Evolutionary conservation across 2,888 invertebrate species (phyloP), one percentile per base, ranked within the genome.

Genomic region (Phaedon cochleariae): DNA sequence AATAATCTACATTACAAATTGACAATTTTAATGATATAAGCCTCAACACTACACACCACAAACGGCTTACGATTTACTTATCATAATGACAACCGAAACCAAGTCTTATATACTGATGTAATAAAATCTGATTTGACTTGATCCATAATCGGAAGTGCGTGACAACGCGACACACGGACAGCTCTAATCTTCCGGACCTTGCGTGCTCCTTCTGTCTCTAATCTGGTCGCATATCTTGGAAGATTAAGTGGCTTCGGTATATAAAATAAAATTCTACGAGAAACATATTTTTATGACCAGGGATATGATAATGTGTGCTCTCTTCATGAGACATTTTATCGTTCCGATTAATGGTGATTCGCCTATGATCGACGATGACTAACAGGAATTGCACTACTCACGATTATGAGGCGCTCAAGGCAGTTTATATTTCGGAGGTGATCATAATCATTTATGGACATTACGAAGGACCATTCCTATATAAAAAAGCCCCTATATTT

Each of bases 101-200:
- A 18, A 45, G 45, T 45, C 45, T 46, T 45, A 57, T 26, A 3
- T 5, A 9, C 20, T 17, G 12, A 10, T 17, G 57, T 15, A 10
- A 22, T 22, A 26, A 57, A 57, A 45, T 41, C 12, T 21, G 21
- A 49, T 21, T 48, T 45, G 57, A 1, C 17, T n/a, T 57, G n/a
- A 45, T 45, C 9, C 12, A 9, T 17, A 45, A 57, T 37, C 57
- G 81, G 81, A 81, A 79, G 80, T 81, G 81, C 81, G 81, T 81
- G 81, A 71, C 70, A 70, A 70, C 67, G 76, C 76, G 79, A 77
- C 79, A 79, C 78, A 78, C 77, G 79, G 79, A 80, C 80, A 79
- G 75, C 76, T 76, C 79, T 81, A 81, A 81, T 81, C 81, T 80
- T 80, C 80, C 78, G 80, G 79, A 70, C 72, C 71, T 80, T 74